Conservation (phyloP, 2,113 vertebrate species). For the Scartelaos histophorus region DNA sequence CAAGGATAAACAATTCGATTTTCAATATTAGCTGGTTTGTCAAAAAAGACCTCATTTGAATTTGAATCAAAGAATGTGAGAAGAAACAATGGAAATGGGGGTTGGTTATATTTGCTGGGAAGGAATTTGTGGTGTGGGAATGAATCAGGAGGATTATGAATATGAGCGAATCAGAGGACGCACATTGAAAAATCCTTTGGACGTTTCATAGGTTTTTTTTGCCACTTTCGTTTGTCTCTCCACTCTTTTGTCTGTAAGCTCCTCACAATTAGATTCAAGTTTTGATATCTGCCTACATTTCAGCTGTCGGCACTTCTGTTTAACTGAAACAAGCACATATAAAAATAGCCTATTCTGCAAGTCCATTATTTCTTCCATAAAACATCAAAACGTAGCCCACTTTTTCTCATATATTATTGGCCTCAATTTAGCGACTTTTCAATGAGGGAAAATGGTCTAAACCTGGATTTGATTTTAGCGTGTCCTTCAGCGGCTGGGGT, state of each 20-base stretch:
- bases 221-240: conserved; percentile 48
- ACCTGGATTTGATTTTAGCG: conserved; percentile 21
- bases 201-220: conserved; percentile 19
- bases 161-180: conserved; percentile 56
- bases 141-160: conserved; percentile 52
- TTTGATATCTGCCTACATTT: conserved; percentile 40
- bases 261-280: conserved; percentile 34
- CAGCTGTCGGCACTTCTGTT: conserved; percentile 25
- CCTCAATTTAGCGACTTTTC: conserved; percentile 35
- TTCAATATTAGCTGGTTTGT: conserved; percentile 36
- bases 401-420: conserved; percentile 17
- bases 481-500: conserved; percentile 27
- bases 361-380: conserved; percentile 15
- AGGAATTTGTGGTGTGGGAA: conserved; percentile 47
- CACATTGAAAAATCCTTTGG: conserved; percentile 51
- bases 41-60: conserved; percentile 28
- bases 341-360: background rate
- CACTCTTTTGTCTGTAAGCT: conserved; percentile 46
- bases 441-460: conserved; percentile 14
- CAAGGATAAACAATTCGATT: background rate
- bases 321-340: conserved; percentile 23
- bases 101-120: conserved; percentile 52
- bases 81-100: conserved; percentile 55
- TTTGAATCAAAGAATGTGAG: conserved; percentile 30
- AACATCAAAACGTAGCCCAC: conserved; percentile 8